A percentile compares a stretch with the other conserved stretches of the same genome.
Conservation (phyloP, 2,888 invertebrate species). For the Pseudococcus jackbeardsleyi region DNA sequence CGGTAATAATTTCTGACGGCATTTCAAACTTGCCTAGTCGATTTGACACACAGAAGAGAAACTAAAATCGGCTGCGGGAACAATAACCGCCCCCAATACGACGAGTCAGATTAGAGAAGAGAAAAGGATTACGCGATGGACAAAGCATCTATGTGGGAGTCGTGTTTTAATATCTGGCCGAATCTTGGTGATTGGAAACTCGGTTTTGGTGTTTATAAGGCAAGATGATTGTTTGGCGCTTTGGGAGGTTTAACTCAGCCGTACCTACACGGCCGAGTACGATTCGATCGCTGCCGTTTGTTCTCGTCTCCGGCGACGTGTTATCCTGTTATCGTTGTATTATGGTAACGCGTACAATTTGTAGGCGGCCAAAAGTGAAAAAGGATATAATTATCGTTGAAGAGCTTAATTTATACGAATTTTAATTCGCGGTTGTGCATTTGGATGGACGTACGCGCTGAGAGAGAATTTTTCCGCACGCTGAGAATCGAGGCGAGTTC, state of each 20-base stretch:
- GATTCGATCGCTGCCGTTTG: neutral
- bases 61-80: neutral
- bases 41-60: neutral
- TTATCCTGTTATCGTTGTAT: too few species aligned
- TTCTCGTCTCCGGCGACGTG: neutral
- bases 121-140: neutral
- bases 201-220: neutral
- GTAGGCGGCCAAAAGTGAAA: neutral
- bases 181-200: neutral
- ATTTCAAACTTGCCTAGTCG: neutral
- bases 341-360: too few species aligned
- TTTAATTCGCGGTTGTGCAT: neutral
- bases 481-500: neutral
- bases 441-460: too few species aligned
- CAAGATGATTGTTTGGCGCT: neutral
- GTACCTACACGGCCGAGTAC: neutral
- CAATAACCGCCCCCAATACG: neutral
- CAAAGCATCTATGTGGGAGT: neutral
- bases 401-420: constrained; percentile 42
- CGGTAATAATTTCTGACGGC: neutral
- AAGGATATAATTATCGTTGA: constrained; percentile 35
- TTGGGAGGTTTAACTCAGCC: neutral
- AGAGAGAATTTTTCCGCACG: neutral
- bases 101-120: neutral
- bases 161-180: neutral